phyloP scores from a whole-genome alignment of 1,140 invertebrate species.

The Hycleus phaleratus region DNA sequence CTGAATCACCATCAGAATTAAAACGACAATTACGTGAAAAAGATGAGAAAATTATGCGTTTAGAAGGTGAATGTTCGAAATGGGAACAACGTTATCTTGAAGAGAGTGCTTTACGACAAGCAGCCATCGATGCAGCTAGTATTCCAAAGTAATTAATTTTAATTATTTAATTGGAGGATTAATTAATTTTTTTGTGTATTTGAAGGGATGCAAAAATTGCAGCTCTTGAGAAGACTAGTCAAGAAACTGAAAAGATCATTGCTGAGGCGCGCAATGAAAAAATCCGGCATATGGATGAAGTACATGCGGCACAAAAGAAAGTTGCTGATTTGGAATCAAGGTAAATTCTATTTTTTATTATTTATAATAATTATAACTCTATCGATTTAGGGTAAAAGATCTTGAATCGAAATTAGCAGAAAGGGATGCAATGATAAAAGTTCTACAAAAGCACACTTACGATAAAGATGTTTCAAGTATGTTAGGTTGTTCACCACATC shows the following conservation, averaged over 20 bases:
- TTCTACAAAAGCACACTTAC: conserved; percentile 73
- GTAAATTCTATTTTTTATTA: conserved; percentile 37
- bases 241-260: conserved; percentile 80
- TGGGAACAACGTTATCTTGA: conserved; percentile 85
- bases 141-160: conserved; percentile 62
- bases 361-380: background rate
- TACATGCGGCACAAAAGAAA: conserved; percentile 76
- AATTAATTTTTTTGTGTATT: conserved; percentile 6
- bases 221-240: conserved; percentile 74
- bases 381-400: conserved; percentile 63
- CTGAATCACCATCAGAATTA: conserved; percentile 56
- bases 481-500: conserved; percentile 44
- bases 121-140: conserved; percentile 76
- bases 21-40: conserved; percentile 62
- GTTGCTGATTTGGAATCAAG: conserved; percentile 74
- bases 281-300: conserved; percentile 78
- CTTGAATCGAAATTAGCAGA: conserved; percentile 81
- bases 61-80: conserved; percentile 76
- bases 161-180: background rate
- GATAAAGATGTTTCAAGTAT: conserved; percentile 55
- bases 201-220: conserved; percentile 77
- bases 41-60: conserved; percentile 71
- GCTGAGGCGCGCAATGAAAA: conserved; percentile 79
- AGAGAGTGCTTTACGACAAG: conserved; percentile 74
- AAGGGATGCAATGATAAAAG: conserved; percentile 83